Base-by-base conservation (phyloP, 2,797 vertebrate species). In the Leptatherina wallacei region DNA sequence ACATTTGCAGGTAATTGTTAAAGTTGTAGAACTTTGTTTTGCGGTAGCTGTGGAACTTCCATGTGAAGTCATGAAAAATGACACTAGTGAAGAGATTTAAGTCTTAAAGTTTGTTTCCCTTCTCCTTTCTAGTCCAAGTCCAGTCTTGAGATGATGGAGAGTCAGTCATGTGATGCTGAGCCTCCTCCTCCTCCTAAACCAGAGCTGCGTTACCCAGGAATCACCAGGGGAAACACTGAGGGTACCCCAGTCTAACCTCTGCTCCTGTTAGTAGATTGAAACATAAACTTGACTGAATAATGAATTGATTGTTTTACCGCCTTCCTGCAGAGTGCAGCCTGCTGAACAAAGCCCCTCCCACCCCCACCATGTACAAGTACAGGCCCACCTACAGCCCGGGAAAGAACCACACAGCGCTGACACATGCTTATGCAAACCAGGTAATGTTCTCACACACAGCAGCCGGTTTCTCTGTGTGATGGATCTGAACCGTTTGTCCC, bases 321-420 rank as follows among this genome's bases (percentile, higher is more conserved):
- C 60, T 52, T 65, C 47, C 89, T 94, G 36, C 89, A 95, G 97
- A 98, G 86, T 96, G 95, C 92, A 92, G 94, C 85, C 91, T 98
- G 69, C 87, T 99, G 67, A 94, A 92, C 87, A 97, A 99, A 90
- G 95, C 96, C 83, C 97, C 97, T 12, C 97, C 97, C 0, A 98
- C 97, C 0, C 97, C 98, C 59, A 98, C 97, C 69, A 98, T 99
- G 98, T 99, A 97, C 92, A 98, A 97, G 86, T 99, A 97, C 88
- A 94, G 96, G 75, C 97, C 97, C 0, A 94, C 95, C 61, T 97
- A 97, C 91, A 98, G 94, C 82, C 96, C 93, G 20, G 96, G 93
- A 85, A 96, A 96, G 78, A 96, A 97, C 90, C 96, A 96, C 82
- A 95, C 95, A 0, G 93, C 94, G 2, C 94, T 95, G 58, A 94